Evolutionary conservation across 2,797 vertebrate genomes (phyloP), one percentile per base, ranked within the genome.

Genomic region (Poeciliopsis presidionis): DNA sequence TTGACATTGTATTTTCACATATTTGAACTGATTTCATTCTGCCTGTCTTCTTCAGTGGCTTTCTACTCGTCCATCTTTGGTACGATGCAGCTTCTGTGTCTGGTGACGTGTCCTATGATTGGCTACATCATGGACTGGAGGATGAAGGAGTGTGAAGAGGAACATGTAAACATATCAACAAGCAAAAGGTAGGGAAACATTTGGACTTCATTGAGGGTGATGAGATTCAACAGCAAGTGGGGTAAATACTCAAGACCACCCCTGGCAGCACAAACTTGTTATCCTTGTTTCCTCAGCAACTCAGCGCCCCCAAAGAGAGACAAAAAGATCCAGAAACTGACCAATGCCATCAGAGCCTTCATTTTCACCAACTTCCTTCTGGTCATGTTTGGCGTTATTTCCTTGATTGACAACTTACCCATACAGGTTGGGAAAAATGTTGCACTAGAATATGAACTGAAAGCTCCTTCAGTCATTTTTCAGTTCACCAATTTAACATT

Each of bases 71-170:
- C 95, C 1, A 74, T 97, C 88, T 97, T 97, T 49, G 97, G 97
- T 28, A 90, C 93, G 16, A 86, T 97, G 91, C 97, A 97, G 90
- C 93, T 97, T 77, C 90, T 97, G 7, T 97, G 97, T 88, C 95
- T 98, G 1, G 70, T 97, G 72, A 97, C 96, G 28, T 96, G 95
- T 67, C 97, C 97, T n/a, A 73, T 97, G 79, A 97, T 97, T 43
- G 97, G 97, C 75, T 97, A 96, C 86, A 93, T 97, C 91, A 97
- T 97, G 97, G 97, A 98, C 93, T 98, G 97, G 97, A 94, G 74
- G 87, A 95, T 97, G 92, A 97, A 95, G 85, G 96, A 97, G 81
- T 95, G 93, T 77, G 93, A 91, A 33, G 94, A 92, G 0, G 90
- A 91, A 36, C 78, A 79, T 5, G 70, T 39, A 22, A 45, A 59